Base-by-base conservation (phyloP, 2,888 invertebrate genomes). In the Xanthorhoe designata region DNA sequence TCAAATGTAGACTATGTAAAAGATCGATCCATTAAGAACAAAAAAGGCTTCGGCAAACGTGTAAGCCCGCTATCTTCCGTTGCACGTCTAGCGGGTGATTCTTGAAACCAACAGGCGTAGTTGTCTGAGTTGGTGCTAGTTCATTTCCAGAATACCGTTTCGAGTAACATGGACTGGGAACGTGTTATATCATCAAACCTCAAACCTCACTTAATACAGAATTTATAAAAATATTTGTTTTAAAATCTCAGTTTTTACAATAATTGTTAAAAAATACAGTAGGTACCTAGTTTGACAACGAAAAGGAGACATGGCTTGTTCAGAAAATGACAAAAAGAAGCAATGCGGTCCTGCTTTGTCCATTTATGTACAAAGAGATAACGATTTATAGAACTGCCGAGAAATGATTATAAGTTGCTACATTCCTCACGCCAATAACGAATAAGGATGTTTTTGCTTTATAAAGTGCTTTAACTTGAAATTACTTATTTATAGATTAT, bases 261-360 rank as follows among this genome's bases (percentile, higher is more conserved):
- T 52, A 35, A 50, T 51, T 35, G 52, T 52, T 56, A 13, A 6
- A 52, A 56, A 13, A 15, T 51, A 60, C 38, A 29, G 18, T 61
- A 66, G 35, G 58, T 35, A 13, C 57, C 61, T 61, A 24, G 4
- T 19, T 17, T 61, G 65, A 65, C 60, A 65, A 65, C 60, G 38
- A 52, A 56, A 57, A 19, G 32, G 45, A 64, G 54, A 32, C 13
- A 17, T 7, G 32, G 35, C 45, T 29, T 60, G 17, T 59, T 54
- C 35, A 55, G 32, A 65, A 45, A 57, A 52, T 19, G 32, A 62
- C 56, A 32, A 63, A 63, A 57, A 47, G 19, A 42, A 53, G 18
- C 57, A 45, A 53, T 24, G 15, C 32, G 13, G 55, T 32, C 42
- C 45, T 45, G 60, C 51, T 55, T 54, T 54, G 10, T 19, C 53